Evolutionary conservation across 64 coral and sea anemone genomes (phyloP).

Genomic region (Hydrozoanthus tunicans): DNA sequence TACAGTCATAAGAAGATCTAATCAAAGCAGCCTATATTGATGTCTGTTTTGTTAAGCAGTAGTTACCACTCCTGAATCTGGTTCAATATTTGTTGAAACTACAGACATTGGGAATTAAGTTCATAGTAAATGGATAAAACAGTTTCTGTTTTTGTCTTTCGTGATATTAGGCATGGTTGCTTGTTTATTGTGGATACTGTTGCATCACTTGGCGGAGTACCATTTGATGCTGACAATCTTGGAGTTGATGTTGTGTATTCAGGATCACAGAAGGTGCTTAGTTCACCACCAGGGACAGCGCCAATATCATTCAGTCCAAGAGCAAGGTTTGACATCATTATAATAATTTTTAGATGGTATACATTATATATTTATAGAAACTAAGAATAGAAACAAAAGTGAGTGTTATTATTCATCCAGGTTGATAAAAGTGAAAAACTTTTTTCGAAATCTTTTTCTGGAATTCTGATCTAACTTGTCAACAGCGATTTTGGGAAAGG

Average conservation of each 20-base stretch:
- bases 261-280: constrained; percentile 64
- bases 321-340: constrained; percentile 10
- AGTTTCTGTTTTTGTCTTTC: neutral
- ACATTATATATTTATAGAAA: neutral
- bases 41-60: no score
- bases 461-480: no score
- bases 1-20: no score
- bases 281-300: constrained; percentile 54
- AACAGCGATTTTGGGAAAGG: no score
- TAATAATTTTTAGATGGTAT: neutral
- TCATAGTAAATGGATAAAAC: no score
- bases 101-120: no score
- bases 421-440: no score
- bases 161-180: constrained; percentile 39
- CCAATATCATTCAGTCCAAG: constrained; percentile 72
- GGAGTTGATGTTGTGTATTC: constrained; percentile 63
- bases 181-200: constrained; percentile 66
- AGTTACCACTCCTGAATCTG: no score
- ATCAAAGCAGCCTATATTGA: no score
- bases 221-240: constrained; percentile 54
- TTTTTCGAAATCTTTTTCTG: no score
- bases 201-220: constrained; percentile 56
- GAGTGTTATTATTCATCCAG: neutral
- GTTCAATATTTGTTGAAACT: no score
- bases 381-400: neutral